phyloP scores from a whole-genome alignment of 2,888 invertebrate species.

The Acanthosoma haemorrhoidale region DNA sequence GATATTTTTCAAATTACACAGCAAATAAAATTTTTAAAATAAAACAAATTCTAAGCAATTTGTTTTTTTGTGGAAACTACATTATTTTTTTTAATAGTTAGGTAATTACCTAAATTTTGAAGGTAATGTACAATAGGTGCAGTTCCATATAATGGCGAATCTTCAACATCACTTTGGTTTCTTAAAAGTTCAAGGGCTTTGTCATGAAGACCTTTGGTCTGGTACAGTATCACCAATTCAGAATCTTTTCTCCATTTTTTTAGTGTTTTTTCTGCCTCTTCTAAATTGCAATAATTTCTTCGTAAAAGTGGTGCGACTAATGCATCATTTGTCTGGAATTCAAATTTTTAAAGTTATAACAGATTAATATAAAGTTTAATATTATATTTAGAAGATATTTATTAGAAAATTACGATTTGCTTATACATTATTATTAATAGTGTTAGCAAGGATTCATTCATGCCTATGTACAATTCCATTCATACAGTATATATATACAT shows the following conservation, averaged over 20 bases:
- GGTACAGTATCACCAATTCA: slow-evolving; percentile 92
- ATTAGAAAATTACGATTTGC: too few species aligned
- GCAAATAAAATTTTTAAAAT: too few species aligned
- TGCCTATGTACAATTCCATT: too few species aligned
- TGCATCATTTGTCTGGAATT: slow-evolving; percentile 86
- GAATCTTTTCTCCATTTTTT: slow-evolving; percentile 81
- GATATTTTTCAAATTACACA: too few species aligned
- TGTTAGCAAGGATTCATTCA: too few species aligned
- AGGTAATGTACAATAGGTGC: slow-evolving; percentile 85
- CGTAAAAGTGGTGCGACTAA: slow-evolving; percentile 85
- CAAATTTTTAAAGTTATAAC: background rate
- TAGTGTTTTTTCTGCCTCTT: slow-evolving; percentile 86
- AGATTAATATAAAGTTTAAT: background rate
- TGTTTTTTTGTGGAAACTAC: too few species aligned
- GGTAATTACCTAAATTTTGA: slow-evolving; percentile 75
- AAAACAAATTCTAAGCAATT: too few species aligned
- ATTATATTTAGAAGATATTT: background rate
- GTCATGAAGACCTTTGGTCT: slow-evolving; percentile 86
- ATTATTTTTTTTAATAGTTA: too few species aligned
- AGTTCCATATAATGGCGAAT: slow-evolving; percentile 71
- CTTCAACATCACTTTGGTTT: slow-evolving; percentile 66
- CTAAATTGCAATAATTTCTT: slow-evolving; percentile 85
- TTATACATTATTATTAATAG: too few species aligned
- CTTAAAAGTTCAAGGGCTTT: slow-evolving; percentile 84
- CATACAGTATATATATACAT: too few species aligned